Conservation (phyloP, 2,113 vertebrate species). For the Anolis carolinensis region DNA sequence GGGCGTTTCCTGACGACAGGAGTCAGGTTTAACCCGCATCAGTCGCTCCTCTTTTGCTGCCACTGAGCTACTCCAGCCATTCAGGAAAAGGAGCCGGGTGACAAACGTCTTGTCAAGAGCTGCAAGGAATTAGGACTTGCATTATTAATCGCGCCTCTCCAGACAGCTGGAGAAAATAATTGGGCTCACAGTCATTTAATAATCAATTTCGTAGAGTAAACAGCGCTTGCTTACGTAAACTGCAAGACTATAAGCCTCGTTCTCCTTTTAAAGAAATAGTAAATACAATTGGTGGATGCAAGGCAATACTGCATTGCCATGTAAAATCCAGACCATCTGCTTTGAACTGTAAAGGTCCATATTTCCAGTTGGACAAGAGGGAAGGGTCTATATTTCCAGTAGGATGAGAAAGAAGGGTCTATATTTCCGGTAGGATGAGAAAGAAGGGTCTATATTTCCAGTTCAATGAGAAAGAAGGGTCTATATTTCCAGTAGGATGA, state of each 20-base stretch:
- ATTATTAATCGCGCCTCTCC: neutral
- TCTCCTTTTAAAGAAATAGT: neutral
- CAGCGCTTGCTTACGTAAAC: neutral
- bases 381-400: too few species aligned
- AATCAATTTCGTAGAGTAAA: neutral
- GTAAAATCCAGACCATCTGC: too few species aligned
- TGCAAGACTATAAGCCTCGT: neutral
- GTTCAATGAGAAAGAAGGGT: too few species aligned
- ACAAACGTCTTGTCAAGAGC: slow-evolving; percentile 3
- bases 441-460: too few species aligned
- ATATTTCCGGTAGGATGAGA: too few species aligned
- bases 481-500: too few species aligned
- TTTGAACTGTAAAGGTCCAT: too few species aligned
- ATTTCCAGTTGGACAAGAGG: too few species aligned
- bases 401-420: too few species aligned
- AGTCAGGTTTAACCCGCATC: neutral
- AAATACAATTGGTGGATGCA: too few species aligned
- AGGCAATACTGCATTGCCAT: too few species aligned
- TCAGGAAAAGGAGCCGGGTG: neutral
- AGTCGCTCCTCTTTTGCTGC: slow-evolving; percentile 17
- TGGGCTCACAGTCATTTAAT: neutral
- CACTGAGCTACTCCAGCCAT: slow-evolving; percentile 16
- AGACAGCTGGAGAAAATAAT: neutral
- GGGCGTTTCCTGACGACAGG: slow-evolving; percentile 22
- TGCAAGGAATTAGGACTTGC: neutral